Evolutionary conservation across 1,140 invertebrate genomes (phyloP).

Genomic region (Calephelis nemesis): DNA sequence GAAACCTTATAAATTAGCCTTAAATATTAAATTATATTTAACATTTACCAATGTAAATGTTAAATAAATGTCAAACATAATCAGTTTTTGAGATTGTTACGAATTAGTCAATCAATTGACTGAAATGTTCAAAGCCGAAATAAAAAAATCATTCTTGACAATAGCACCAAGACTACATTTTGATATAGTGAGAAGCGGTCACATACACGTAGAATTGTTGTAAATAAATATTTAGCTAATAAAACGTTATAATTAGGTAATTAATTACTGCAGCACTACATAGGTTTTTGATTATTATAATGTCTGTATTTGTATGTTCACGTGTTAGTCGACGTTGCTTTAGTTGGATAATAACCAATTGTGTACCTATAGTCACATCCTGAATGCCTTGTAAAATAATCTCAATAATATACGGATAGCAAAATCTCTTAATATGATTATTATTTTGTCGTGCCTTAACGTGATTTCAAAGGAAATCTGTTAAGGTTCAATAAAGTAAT

Average conservation of each 20-base stretch:
- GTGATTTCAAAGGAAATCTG: neutral
- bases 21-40: too few species aligned
- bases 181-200: slow-evolving; percentile 40
- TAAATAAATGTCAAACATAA: too few species aligned
- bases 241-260: slow-evolving; percentile 32
- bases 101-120: too few species aligned
- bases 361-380: neutral
- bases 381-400: slow-evolving; percentile 1
- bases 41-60: too few species aligned
- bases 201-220: slow-evolving; percentile 35
- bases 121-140: slow-evolving; percentile 3
- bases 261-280: slow-evolving; percentile 29
- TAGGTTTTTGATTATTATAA: slow-evolving; percentile 30
- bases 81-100: too few species aligned
- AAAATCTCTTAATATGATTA: neutral
- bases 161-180: slow-evolving; percentile 23
- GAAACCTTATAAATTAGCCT: too few species aligned
- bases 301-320: slow-evolving; percentile 24
- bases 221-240: slow-evolving; percentile 36
- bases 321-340: slow-evolving; percentile 25
- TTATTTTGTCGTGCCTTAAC: neutral
- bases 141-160: slow-evolving; percentile 8
- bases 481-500: too few species aligned
- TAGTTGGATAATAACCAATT: neutral
- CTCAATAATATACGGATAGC: neutral